Base-by-base conservation (phyloP, 2,797 vertebrate species). In the Pseudochirops cupreus region DNA sequence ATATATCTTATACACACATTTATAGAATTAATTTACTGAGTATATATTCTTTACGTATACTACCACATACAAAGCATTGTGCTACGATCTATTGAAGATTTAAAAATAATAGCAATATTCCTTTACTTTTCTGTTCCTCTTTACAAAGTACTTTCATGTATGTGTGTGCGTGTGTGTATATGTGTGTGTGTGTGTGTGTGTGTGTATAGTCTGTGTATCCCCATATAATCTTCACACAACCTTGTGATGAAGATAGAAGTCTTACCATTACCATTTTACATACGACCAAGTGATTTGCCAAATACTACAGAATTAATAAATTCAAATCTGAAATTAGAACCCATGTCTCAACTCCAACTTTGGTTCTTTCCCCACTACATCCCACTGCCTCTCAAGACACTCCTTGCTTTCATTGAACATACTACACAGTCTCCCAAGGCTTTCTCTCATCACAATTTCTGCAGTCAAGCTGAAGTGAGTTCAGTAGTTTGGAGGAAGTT, bases 401-500 rank as follows among this genome's bases (percentile, higher is more conserved):
- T 26, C 74, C 21, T 87, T 50, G 74, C 74, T 87, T 87, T 87
- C 39, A 50, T 24, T 87, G 74, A 50, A 87, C 24, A 50, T 50
- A 82, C n/a, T 28, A 82, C n/a, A 82, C 10, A 87, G 39, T 87
- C 39, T 50, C 24, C 26, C 39, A 87, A 46, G 46, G 39, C 46
- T 92, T 89, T 96, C 53, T 57, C 26, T 55, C 10, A 1, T 92
- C 29, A 9, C 4, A 9, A 74, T 94, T 93, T 55, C 50, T 0
- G 0, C 33, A 18, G 50, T 39, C 11, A 89, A 57, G 29, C 11
- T 56, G 74, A 39, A 94, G 55, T 33, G 31, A 94, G 58, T 93
- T 55, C 33, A 31, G 9, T 28, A 93, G 94, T 92, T 92, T 95
- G 29, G 62, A 21, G n/a, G 31, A 95, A 94, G 96, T 54, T 89